Conservation (phyloP, 2,797 vertebrate species). For the Hydrophis major region DNA sequence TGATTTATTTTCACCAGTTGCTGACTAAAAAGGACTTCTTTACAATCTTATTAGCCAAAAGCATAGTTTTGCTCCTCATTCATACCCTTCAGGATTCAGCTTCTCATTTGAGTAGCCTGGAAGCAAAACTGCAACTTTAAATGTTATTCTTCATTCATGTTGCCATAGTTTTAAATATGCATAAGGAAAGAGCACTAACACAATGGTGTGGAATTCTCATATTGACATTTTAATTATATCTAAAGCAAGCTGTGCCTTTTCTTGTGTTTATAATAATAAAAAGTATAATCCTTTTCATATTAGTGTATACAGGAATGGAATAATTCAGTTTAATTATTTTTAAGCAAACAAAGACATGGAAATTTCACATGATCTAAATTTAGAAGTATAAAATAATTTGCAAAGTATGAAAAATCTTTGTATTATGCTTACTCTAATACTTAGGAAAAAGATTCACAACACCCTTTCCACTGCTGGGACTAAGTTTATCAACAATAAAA, state of each 20-base stretch:
- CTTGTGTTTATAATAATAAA: fast-evolving
- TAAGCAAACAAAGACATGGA: not conserved
- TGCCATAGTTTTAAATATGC: not conserved
- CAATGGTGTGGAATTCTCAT: not conserved
- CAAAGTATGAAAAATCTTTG: not conserved
- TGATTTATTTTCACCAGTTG: not conserved
- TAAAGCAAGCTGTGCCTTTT: not conserved
- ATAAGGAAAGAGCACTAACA: not conserved
- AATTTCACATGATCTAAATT: not conserved
- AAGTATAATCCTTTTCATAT: not conserved
- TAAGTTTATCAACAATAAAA: not conserved
- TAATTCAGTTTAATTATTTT: not conserved
- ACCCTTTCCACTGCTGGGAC: not conserved
- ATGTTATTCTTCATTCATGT: not conserved
- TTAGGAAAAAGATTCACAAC: not conserved
- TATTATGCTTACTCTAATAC: not conserved
- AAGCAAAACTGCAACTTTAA: not conserved
- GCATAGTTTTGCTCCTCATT: conserved; percentile 2
- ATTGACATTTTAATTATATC: not conserved
- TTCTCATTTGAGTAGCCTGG: not conserved
- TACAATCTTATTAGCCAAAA: not conserved
- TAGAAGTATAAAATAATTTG: not conserved
- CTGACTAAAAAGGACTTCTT: not conserved
- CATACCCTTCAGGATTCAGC: not conserved
- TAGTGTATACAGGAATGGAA: not conserved